Evolutionary conservation across 2,888 invertebrate species (phyloP).

Genomic region (Spisula solida): DNA sequence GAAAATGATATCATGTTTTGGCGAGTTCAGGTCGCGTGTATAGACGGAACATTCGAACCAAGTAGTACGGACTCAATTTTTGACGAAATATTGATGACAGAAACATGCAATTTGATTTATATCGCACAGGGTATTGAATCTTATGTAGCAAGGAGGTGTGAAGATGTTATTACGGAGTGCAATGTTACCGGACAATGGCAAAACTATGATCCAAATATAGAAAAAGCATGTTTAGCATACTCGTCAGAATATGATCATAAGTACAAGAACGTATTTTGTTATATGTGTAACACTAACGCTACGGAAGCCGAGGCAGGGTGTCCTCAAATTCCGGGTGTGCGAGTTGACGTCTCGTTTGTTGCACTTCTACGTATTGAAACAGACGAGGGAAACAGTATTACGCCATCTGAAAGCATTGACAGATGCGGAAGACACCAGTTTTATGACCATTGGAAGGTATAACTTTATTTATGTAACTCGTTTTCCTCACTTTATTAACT

Average conservation of each 20-base stretch:
- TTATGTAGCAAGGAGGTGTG: background rate
- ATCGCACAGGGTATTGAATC: background rate
- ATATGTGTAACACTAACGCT: constrained; percentile 43
- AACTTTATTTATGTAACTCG: too few relatives aligned
- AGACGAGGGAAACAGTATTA: background rate
- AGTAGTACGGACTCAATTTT: background rate
- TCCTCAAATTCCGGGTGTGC: background rate
- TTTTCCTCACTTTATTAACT: too few relatives aligned
- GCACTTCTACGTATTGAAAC: background rate
- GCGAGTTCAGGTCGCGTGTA: background rate
- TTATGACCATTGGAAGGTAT: constrained; percentile 29
- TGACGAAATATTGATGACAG: constrained; percentile 1
- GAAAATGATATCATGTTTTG: background rate
- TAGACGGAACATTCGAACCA: background rate
- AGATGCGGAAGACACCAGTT: background rate
- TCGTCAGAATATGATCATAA: constrained; percentile 29
- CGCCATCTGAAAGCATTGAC: background rate
- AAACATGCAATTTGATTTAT: constrained; percentile 32
- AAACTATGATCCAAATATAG: constrained; percentile 48
- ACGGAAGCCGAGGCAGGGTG: background rate
- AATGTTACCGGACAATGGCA: constrained; percentile 53
- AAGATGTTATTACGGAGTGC: constrained; percentile 18
- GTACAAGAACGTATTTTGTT: constrained; percentile 55
- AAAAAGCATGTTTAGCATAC: constrained; percentile 47
- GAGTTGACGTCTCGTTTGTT: background rate